Base-by-base conservation (phyloP, 2,113 vertebrate genomes). In the Callocephalon fimbriatum region DNA sequence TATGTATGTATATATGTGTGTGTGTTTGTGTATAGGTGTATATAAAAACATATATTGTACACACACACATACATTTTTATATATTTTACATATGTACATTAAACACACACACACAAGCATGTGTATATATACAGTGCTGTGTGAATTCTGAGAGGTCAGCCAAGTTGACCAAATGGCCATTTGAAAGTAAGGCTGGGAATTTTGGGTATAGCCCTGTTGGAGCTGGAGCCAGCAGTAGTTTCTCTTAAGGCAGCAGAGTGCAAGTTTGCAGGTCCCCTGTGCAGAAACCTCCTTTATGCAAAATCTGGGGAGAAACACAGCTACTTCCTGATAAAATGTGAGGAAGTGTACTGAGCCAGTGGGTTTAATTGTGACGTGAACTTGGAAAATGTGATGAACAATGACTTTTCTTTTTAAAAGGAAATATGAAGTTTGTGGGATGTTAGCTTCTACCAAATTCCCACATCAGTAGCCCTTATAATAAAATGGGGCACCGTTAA, bases 271-370 rank as follows among this genome's bases (percentile, higher is more conserved):
- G 77, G 58, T 81, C 56, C 71, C 38, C 50, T 77, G 38, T 47
- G 59, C 86, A 84, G 94, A 68, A 88, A 40, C 51, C 51, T 79
- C 62, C 72, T 88, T 48, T 89, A 66, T 94, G 83, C 90, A 91
- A 91, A 91, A 82, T 78, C 40, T 92, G 61, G 73, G 80, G 94
- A 96, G 73, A 85, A 88, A 48, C 32, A 25, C 61, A 85, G 76
- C 65, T 67, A 94, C 93, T 97, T 97, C 94, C 86, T 91, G 68
- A 83, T 95, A 81, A 93, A 86, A 94, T 70, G 61, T 95, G 95
- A 86, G 92, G 94, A 95, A 96, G 89, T 88, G 19, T 37, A 4
- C 72, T 81, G 79, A 89, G 56, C 65, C 0, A 1, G 73, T 51
- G 56, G 88, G 83, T 88, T 92, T 86, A 84, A 78, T 76, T 78